Base-by-base conservation (phyloP, 2,888 invertebrate genomes). In the Nemotelus nigrinus region DNA sequence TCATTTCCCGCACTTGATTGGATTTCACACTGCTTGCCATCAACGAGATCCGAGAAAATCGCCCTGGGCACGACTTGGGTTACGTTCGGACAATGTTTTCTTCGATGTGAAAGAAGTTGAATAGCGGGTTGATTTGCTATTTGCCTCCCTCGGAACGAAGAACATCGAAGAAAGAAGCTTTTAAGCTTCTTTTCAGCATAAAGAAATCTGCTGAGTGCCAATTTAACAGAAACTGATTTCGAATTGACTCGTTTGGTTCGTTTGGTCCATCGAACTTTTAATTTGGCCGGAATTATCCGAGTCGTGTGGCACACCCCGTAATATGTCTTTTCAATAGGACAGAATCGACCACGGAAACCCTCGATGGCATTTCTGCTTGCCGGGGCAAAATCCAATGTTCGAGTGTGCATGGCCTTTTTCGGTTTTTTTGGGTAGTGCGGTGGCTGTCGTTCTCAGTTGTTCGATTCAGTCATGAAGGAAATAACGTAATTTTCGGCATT, bases 181-280 rank as follows among this genome's bases (percentile, higher is more conserved):
- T 74, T 74, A 74, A 74, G 60, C 74, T 74, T 39, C 63, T 74
- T 63, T 74, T 74, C 74, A 63, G 45, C 74, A 60, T 74, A 63
- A 74, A 74, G 74, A 74, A 74, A 63, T 74, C 74, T 74, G 74
- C 74, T 74, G 74, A 74, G 74, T 74, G 74, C 74, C 74, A 74
- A 74, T 74, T 74, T 74, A 74, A 74, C 74, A 74, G 74, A 74
- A 74, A 63, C 74, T 60, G 74, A 74, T 63, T 74, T 74, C 74
- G 63, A 74, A 74, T 74, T 74, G 74, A 74, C 63, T 74, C 67
- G 67, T 68, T 68, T 68, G 50, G 25, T 25, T 25, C 63, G 63
- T 63, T 63, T 63, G 63, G 63, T 74, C 74, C 57, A 60, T 74
- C 74, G 74, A 74, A 74, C 74, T 74, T 74, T 74, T 74, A 74